Base-by-base conservation (phyloP, 2,888 invertebrate species). In the Epistrophe grossulariae region DNA sequence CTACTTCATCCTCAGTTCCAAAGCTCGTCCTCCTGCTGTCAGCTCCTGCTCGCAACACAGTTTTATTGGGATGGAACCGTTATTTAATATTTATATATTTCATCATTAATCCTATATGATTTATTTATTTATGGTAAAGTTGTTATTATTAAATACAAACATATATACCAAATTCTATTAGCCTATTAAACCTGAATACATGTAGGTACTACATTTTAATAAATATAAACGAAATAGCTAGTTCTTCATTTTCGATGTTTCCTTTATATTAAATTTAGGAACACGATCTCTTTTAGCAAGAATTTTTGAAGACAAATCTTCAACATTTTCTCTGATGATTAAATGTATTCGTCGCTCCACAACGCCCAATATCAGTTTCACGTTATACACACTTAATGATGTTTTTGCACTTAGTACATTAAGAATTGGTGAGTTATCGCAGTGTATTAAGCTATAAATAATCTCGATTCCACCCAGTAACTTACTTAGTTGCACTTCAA, bases 331-430 rank as follows among this genome's bases (percentile, higher is more conserved):
- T 70, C 89, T 91, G 0, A 92, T 91, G 43, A 93, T 91, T 9
- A 90, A 81, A 88, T 92, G 91, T 3, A 92, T 95, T 78, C 95
- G 95, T 91, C 96, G 95, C 91, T 98, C 97, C 88, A 98, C 94
- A 55, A 97, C 95, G 88, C 96, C 96, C 90, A 98, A 94, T 91
- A 97, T 97, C 15, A 97, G 94, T 80, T 96, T 94, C 0, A 96
- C 96, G 93, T 98, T 98, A 89, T 95, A 95, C 71, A 94, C 94
- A 77, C 95, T 96, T 52, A 97, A 95, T 24, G 94, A 94, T n/a
- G 96, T 94, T 76, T 96, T 95, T 28, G 95, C 94, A 59, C 97
- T 96, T 6, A 97, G 92, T 13, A 97, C 93, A 89, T 95, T 94
- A 28, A 97, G 92, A 13, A 97, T 94, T 0, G 96, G 96, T 15